Percentiles rank a stretch among this genome's conserved stretches.
Evolutionary conservation across 2,797 vertebrate species (phyloP).

Genomic region (Hyperoplus lanceolatus): DNA sequence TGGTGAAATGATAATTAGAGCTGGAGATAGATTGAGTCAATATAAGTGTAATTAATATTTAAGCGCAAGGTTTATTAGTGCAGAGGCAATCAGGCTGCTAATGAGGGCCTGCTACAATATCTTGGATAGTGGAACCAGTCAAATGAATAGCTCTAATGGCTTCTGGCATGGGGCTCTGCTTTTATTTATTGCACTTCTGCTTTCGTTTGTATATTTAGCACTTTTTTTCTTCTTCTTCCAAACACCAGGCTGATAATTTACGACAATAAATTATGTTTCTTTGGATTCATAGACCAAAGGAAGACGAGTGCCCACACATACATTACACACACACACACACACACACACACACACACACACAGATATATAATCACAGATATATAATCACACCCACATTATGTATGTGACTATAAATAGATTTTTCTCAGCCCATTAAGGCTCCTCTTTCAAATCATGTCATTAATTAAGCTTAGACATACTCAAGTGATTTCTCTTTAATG

Average conservation of each 20-base stretch:
- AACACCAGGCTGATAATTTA: conserved; percentile 50
- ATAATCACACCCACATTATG: conserved; percentile 4
- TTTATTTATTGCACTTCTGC: conserved; percentile 65
- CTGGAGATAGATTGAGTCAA: conserved; percentile 80
- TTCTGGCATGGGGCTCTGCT: conserved; percentile 58
- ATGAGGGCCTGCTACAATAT: conserved; percentile 78
- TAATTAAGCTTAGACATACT: conserved; percentile 73
- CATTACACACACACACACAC: conserved; percentile 21
- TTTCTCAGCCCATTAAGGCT: conserved; percentile 63
- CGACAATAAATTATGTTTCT: conserved; percentile 40
- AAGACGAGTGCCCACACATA: conserved; percentile 30
- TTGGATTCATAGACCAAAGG: conserved; percentile 47
- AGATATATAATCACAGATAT: conserved; percentile 10
- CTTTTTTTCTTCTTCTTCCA: conserved; percentile 25
- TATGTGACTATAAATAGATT: conserved; percentile 65
- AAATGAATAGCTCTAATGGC: conserved; percentile 76
- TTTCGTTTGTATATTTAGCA: conserved; percentile 61
- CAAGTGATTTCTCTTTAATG: conserved; percentile 73
- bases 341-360: conserved; percentile 18
- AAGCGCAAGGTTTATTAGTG: conserved; percentile 82
- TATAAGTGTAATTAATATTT: conserved; percentile 85
- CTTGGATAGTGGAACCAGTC: conserved; percentile 68
- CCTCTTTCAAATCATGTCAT: conserved; percentile 72
- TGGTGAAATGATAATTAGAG: conserved; percentile 79
- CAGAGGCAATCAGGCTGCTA: conserved; percentile 82